Evolutionary conservation across 2,113 vertebrate genomes (phyloP).

Genomic region (Grammomys surdaster): DNA sequence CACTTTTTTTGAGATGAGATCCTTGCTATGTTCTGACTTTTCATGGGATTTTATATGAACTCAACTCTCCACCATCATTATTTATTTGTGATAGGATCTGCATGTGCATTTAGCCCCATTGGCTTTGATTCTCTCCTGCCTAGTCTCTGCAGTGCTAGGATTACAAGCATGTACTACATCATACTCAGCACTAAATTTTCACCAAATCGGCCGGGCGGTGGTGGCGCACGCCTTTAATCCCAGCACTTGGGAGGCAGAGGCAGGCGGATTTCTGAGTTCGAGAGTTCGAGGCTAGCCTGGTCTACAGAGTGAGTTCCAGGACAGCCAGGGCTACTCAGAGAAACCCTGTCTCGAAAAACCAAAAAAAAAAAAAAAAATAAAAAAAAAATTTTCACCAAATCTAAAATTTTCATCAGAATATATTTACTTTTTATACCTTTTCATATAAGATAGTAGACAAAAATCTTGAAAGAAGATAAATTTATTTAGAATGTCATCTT

Average conservation of each 20-base stretch:
- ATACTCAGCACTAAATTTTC: background rate
- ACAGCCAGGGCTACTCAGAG: too few species aligned
- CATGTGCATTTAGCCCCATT: background rate
- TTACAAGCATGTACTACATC: background rate
- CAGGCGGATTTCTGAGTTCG: too few species aligned
- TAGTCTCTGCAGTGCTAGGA: background rate
- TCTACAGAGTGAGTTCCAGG: too few species aligned
- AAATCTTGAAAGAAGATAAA: conserved; percentile 39
- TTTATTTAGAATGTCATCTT: conserved; percentile 20
- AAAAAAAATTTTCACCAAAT: background rate
- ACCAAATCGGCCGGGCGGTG: too few species aligned
- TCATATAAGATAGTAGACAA: conserved; percentile 7
- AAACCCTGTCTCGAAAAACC: too few species aligned
- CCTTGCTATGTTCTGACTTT: background rate
- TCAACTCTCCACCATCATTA: background rate
- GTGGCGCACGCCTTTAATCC: too few species aligned
- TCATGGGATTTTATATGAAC: background rate
- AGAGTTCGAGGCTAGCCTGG: too few species aligned
- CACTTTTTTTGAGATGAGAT: background rate
- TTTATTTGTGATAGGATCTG: background rate
- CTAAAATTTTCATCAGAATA: conserved; percentile 55
- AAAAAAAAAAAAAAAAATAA: too few species aligned
- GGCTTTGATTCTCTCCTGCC: background rate
- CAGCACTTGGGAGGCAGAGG: too few species aligned
- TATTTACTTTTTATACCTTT: conserved; percentile 32